Percentiles rank a stretch among this genome's conserved stretches.
These are phyloP conservation scores for Heteromormyrus szaboi DNA, from an alignment of 2,797 vertebrate genomes.

Conservation along the genomic window DNA sequence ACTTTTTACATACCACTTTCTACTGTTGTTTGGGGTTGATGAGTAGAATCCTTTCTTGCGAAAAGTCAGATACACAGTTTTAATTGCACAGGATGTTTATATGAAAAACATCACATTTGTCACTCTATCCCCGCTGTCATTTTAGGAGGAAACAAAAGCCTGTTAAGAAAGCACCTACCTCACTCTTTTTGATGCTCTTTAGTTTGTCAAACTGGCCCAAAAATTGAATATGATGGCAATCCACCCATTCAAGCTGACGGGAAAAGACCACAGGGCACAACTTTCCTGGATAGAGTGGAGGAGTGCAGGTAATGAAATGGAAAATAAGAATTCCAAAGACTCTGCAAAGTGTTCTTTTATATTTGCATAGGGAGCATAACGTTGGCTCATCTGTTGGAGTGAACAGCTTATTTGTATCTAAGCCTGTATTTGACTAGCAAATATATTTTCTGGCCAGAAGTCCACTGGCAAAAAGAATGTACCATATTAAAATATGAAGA, in stretches of 20 bases:
- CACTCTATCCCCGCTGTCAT: not conserved
- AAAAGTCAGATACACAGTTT: not conserved
- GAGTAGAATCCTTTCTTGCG: not conserved
- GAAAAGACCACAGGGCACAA: too few species aligned
- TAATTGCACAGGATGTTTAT: not conserved
- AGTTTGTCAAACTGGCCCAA: not conserved
- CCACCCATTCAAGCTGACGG: not conserved
- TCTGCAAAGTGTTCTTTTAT: not conserved
- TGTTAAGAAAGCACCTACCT: constrained; percentile 7
- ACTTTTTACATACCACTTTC: not conserved
- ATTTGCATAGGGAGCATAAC: constrained; percentile 18
- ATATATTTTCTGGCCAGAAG: constrained; percentile 4
- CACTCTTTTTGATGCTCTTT: not conserved
- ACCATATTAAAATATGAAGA: not conserved
- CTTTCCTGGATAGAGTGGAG: not conserved
- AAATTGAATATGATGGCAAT: not conserved
- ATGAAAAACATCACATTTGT: not conserved
- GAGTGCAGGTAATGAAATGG: not conserved
- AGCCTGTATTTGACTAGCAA: constrained; percentile 18
- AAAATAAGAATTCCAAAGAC: not conserved
- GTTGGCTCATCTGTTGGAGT: not conserved
- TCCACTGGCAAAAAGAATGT: not conserved
- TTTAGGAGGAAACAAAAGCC: not conserved
- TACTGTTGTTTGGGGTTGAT: not conserved
- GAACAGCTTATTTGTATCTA: constrained; percentile 3